Conservation (phyloP, 1,140 invertebrate species). For the Hetaerina americana region DNA sequence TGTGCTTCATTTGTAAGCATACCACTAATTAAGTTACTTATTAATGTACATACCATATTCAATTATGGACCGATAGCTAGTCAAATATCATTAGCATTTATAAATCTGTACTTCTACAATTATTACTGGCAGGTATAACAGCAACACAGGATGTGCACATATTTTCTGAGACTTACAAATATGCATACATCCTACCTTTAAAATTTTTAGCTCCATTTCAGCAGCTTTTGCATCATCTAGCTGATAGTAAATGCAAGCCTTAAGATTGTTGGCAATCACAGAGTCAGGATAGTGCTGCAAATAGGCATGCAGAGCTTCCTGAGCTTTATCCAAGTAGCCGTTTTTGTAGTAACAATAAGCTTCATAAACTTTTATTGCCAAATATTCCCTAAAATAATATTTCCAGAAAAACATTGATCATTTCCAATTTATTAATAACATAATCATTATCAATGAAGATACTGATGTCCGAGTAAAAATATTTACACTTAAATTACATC, state of each 20-base stretch:
- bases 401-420: too few relatives aligned
- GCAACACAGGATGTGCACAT: background rate
- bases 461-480: too few relatives aligned
- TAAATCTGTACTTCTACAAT: background rate
- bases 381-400: constrained; percentile 78
- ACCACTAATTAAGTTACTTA: too few relatives aligned
- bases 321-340: constrained; percentile 82
- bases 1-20: too few relatives aligned
- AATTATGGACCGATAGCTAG: too few relatives aligned
- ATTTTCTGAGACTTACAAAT: background rate
- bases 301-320: constrained; percentile 91
- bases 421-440: too few relatives aligned
- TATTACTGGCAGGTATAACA: background rate
- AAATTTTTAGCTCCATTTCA: constrained; percentile 61
- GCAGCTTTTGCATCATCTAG: constrained; percentile 91
- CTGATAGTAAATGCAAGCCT: constrained; percentile 78
- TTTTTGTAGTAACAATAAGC: constrained; percentile 96
- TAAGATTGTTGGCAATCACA: constrained; percentile 88
- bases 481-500: constrained; percentile 26
- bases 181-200: background rate
- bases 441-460: too few relatives aligned
- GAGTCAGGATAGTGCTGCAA: constrained; percentile 86
- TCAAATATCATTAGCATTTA: too few relatives aligned
- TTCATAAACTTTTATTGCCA: constrained; percentile 94
- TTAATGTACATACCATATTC: too few relatives aligned